phyloP scores from a whole-genome alignment of 2,797 vertebrate species.

The Loriculus beryllinus region DNA sequence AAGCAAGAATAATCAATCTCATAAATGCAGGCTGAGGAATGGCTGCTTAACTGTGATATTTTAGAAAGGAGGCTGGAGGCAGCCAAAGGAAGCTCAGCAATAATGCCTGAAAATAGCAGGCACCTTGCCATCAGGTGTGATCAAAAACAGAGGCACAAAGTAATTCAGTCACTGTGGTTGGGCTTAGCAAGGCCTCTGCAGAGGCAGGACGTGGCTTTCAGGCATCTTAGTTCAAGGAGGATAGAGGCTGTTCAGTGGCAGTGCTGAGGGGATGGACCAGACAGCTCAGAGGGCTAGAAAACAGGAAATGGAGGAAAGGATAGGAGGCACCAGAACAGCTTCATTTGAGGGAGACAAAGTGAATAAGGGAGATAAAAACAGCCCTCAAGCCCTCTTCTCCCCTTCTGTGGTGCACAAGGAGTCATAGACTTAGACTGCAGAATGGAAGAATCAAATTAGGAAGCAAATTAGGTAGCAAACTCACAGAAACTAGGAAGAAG shows the following conservation, averaged over 20 bases:
- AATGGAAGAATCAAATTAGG: neutral
- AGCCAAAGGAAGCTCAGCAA: neutral
- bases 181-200: neutral
- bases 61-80: neutral
- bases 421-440: neutral
- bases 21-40: neutral
- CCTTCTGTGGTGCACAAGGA: neutral
- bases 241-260: neutral
- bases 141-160: neutral
- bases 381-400: neutral
- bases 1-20: neutral
- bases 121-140: neutral
- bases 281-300: neutral
- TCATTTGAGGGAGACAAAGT: neutral
- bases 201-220: neutral
- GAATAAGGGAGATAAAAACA: neutral
- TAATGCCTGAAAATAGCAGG: neutral
- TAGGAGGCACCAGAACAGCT: neutral
- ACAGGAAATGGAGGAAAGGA: neutral
- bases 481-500: neutral
- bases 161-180: neutral
- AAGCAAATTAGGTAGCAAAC: neutral
- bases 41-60: neutral
- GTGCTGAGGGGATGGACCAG: fast-evolving
- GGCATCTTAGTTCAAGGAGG: neutral